Percentiles rank a stretch among this genome's conserved stretches.
phyloP scores from a whole-genome alignment of 2,888 invertebrate genomes.

The Drosophila longiperda region DNA sequence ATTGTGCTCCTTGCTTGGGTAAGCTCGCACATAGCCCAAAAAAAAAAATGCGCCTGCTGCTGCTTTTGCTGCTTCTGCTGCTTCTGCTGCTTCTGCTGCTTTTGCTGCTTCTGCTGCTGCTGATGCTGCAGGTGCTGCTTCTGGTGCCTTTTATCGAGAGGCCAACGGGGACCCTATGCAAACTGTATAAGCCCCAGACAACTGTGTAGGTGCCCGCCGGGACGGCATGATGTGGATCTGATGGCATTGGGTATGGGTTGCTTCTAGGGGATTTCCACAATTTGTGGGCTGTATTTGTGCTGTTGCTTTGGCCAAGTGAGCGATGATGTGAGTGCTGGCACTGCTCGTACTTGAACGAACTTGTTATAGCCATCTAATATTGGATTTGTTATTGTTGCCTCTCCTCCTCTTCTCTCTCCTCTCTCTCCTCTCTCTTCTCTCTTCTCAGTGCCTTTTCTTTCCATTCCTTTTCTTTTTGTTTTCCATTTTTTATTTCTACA shows the following conservation, averaged over 20 bases:
- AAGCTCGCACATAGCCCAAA: slow-evolving; percentile 61
- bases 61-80: slow-evolving; percentile 14
- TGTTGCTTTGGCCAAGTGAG: neutral
- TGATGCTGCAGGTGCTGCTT: slow-evolving; percentile 27
- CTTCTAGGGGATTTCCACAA: neutral
- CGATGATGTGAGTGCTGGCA: slow-evolving; percentile 11
- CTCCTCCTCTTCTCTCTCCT: neutral
- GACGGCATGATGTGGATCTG: neutral
- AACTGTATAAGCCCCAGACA: slow-evolving; percentile 13
- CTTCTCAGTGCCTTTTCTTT: slow-evolving; percentile 23
- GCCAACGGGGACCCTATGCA: slow-evolving; percentile 36
- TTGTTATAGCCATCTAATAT: slow-evolving; percentile 73
- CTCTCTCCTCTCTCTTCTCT: slow-evolving; percentile 14
- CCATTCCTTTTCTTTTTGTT: slow-evolving; percentile 31
- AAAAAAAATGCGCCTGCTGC: slow-evolving; percentile 65
- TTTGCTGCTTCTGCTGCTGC: slow-evolving; percentile 22
- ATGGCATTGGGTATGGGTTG: neutral
- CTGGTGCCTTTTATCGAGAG: slow-evolving; percentile 7
- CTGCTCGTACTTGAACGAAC: slow-evolving; percentile 57
- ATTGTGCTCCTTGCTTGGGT: slow-evolving; percentile 27
- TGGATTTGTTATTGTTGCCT: slow-evolving; percentile 78
- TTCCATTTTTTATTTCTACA: slow-evolving; percentile 40
- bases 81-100: neutral
- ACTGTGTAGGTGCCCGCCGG: slow-evolving; percentile 4
- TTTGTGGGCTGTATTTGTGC: neutral